phyloP scores from a whole-genome alignment of 2,113 vertebrate genomes.

The Lepidiolamprologus cunningtoni region DNA sequence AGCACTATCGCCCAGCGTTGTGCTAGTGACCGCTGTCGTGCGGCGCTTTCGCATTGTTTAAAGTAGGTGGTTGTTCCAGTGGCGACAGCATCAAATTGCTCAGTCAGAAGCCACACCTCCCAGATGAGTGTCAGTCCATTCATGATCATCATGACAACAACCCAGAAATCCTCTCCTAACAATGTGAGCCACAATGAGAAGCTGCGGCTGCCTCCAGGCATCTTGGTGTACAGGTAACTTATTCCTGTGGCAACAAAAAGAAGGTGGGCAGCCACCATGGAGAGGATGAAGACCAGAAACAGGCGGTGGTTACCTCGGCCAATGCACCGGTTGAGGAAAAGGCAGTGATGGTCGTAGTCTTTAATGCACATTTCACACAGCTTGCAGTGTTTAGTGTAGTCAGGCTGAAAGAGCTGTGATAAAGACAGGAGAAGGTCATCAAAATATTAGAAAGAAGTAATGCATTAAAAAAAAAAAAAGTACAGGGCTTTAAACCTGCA shows the following conservation, averaged over 20 bases:
- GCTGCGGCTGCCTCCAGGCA: neutral
- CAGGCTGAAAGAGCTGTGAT: conserved; percentile 67
- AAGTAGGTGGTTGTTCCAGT: conserved; percentile 70
- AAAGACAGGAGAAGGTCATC: neutral
- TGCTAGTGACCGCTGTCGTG: conserved; percentile 14
- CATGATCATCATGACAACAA: conserved; percentile 58
- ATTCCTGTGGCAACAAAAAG: conserved; percentile 43
- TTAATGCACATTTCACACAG: conserved; percentile 73
- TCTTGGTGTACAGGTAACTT: conserved; percentile 46
- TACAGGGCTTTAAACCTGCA: neutral
- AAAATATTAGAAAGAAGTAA: neutral
- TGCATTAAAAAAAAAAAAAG: neutral
- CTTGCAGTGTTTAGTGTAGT: conserved; percentile 74
- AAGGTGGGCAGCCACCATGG: conserved; percentile 50
- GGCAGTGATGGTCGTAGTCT: conserved; percentile 78
- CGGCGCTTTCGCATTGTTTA: conserved; percentile 12
- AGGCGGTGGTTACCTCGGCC: conserved; percentile 69
- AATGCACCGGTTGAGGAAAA: conserved; percentile 74
- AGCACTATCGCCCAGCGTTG: conserved; percentile 46
- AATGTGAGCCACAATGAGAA: conserved; percentile 24
- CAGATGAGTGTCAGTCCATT: conserved; percentile 66
- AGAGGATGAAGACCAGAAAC: conserved; percentile 71
- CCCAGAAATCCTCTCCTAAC: conserved; percentile 67
- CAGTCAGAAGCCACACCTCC: conserved; percentile 68
- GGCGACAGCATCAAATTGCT: conserved; percentile 68